phyloP scores from a whole-genome alignment of 2,113 vertebrate genomes.

The Rynchops niger region DNA sequence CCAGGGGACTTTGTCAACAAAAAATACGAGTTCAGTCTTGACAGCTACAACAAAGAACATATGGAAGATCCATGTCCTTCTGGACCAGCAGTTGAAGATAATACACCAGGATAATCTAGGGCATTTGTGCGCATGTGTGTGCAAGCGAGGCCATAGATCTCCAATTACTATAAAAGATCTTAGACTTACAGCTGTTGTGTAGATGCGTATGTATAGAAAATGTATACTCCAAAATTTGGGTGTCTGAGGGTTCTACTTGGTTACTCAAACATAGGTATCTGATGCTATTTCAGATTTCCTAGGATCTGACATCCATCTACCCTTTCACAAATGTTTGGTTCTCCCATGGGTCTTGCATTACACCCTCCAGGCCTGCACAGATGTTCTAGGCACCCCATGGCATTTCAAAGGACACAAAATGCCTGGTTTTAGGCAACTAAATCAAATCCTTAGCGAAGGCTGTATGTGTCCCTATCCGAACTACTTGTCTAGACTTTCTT shows the following conservation, averaged over 20 bases:
- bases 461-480: neutral
- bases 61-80: accelerated
- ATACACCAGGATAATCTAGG: neutral
- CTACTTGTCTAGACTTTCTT: neutral
- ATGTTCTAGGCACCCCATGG: neutral
- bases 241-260: neutral
- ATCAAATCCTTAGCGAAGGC: neutral
- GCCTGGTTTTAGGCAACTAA: neutral
- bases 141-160: neutral
- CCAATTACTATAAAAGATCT: neutral
- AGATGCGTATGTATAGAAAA: neutral
- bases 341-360: neutral
- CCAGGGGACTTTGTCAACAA: too few species aligned
- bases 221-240: neutral
- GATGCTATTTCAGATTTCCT: neutral
- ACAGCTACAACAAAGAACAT: neutral
- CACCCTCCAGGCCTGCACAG: neutral
- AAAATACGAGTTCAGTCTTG: neutral
- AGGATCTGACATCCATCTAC: neutral
- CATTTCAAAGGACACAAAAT: neutral
- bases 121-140: neutral
- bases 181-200: neutral
- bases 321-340: neutral
- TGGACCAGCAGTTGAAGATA: neutral
- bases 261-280: neutral